Evolutionary conservation across 2,113 vertebrate species (phyloP), one percentile per base, ranked within the genome.

Genomic region (Setophaga petechia): DNA sequence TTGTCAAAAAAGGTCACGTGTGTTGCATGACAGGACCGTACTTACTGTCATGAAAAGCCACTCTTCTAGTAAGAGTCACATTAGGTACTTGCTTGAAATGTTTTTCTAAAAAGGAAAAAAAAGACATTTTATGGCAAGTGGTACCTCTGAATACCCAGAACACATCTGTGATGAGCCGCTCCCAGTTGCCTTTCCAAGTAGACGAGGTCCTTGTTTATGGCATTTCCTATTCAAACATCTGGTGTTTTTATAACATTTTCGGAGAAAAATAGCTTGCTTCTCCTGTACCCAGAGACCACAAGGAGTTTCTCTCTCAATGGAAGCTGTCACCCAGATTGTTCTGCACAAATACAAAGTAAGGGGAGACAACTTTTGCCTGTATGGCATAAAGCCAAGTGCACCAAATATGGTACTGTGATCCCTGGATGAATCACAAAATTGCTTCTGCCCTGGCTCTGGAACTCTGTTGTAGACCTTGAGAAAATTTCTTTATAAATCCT

Each of bases 191-290:
- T 89, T 84, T 97, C 71, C 87, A 93, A 94, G 72, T 75, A 95
- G 85, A 94, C 5, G 46, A 19, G 27, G 19, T 89, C 22, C 54
- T 96, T 94, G 59, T 95, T 94, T 92, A 76, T 25, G 14, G 44
- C 47, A 89, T 96, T 88, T 86, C 28, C 65, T 78, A 4, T 84
- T 95, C 71, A 91, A 97, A 96, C 84, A 96, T 91, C 91, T 96
- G 94, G 75, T 93, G 28, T 95, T 95, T 96, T 93, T 22, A 81
- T 84, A 81, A 61, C 82, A 72, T 83, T 95, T 97, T 72, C 86
- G 41, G 87, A 95, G 54, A 51, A 65, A 92, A 67, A n/a, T 81
- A 83, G 39, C 37, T 94, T 46, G 82, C 35, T 95, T 93, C 89
- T 93, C 49, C 72, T 80, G 23, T 51, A 31, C 28, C 58, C 33